Base-by-base conservation (phyloP, 2,113 vertebrate species). In the Rhodinocichla rosea region DNA sequence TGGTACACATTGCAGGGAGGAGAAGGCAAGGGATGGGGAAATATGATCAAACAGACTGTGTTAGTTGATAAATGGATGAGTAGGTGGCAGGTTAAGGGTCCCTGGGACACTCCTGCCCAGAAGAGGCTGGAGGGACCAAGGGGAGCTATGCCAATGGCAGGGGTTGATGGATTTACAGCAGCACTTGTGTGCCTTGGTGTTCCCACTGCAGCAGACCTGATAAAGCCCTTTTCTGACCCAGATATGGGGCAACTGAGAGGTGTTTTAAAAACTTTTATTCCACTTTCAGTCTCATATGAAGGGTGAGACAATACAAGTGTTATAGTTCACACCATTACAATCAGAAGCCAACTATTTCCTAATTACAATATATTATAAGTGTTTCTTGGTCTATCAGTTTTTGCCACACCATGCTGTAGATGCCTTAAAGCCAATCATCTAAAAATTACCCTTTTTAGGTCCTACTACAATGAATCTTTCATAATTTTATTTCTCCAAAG, bases 91-190 rank as follows among this genome's bases (percentile, higher is more conserved):
- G n/a, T 77, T 4, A 13, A 15, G 28, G 24, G 18, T 71, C 14
- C 21, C 5, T 33, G 62, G 56, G 32, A 23, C 33, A 6, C 21
- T 71, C 35, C 71, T 53, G 37, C 42, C 68, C 28, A 27, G 42
- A 49, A 49, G 11, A 47, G 68, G 40, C 11, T 64, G 77, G 1
- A 10, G 39, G 57, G 53, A 9, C 12, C 3, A 15, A 24, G 13
- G 44, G 7, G 44, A 64, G 44, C 53, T 3, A 9, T 26, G 70
- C 26, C 26, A 1, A 0, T 7, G 27, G 0, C 28, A 6, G 22
- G 24, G n/a, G 22, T 0, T 15, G n/a, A 22, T 53, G 63, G 39
- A 22, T 42, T 37, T 22, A 6, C 20, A 52, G 32, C 75, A 79
- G 62, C 20, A 14, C 15, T 3, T 22, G 30, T 15, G 45, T 50